Evolutionary conservation across 1,140 invertebrate species (phyloP), one percentile per base, ranked within the genome.

Genomic region (Bombus affinis): DNA sequence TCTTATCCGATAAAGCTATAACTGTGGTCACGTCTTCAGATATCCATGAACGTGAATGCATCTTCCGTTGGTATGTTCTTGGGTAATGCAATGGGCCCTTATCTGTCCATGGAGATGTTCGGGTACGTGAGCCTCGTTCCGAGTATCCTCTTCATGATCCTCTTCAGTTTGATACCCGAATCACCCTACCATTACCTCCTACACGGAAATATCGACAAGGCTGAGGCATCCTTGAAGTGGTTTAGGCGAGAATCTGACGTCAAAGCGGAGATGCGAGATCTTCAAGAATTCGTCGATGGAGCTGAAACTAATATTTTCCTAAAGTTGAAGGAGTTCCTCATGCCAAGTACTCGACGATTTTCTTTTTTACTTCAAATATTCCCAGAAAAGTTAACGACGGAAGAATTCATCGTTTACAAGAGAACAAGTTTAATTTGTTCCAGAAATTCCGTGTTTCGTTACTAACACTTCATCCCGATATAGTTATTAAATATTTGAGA

Each of bases 11-110:
- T 71, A 81, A 75, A 68, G n/a, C 66, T 35, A 12, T 81, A 75
- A n/a, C 44, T 74, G 44, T 44, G 72, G 65, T 91, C 71, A 70
- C 65, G 78, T 88, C 44, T 88, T 86, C 76, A 97, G 94, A 94
- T 96, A 77, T 94, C 95, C 22, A 95, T 96, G 87, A 96, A 95
- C 35, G 91, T 96, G 47, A 96, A 96, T 22, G 96, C 95, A 59
- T 91, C 95, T 13, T 91, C 95, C 8, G 90, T 95, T 39, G 95
- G 95, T 57, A 86, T 92, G 74, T 92, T 95, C 81, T 28, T 95
- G 76, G 95, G 94, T 28, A 95, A 94, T 71, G 73, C 89, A 22
- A 93, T 95, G 92, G 95, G 95, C 22, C 90, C 95, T 68, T 94
- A 93, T 85, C 74, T 95, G 37, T 89, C 93, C 25, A 93, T 95